Evolutionary conservation across 1,140 invertebrate genomes (phyloP).

Genomic region (Heliconius congener): DNA sequence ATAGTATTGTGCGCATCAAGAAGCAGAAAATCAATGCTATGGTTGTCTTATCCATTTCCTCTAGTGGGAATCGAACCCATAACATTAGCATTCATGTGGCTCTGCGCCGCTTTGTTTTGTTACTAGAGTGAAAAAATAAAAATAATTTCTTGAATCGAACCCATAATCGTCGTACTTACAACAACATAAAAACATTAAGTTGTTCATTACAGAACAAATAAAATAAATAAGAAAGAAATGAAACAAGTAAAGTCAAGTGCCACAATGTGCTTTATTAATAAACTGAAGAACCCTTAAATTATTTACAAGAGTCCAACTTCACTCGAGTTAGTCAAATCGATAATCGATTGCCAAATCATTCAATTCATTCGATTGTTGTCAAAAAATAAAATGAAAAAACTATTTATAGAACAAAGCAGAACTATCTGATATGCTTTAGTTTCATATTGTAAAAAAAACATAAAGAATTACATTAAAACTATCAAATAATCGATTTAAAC

Average conservation of each 20-base stretch:
- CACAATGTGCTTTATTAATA: conserved; percentile 71
- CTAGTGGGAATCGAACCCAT: no score
- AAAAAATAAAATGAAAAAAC: not conserved
- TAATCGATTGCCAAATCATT: conserved; percentile 17
- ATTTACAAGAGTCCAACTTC: conserved; percentile 50
- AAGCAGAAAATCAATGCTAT: no score
- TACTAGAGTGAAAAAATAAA: not conserved
- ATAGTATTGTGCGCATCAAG: no score
- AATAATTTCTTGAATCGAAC: not conserved
- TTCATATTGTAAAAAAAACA: not conserved
- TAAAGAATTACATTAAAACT: not conserved
- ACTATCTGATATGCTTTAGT: conserved; percentile 7
- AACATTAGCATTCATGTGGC: no score
- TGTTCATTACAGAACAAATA: not conserved
- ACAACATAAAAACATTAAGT: not conserved
- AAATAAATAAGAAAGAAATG: conserved; percentile 37
- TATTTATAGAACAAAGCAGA: not conserved
- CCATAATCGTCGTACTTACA: no score
- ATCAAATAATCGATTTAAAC: not conserved
- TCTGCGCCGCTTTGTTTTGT: not conserved
- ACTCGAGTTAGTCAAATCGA: conserved; percentile 20
- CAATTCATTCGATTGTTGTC: not conserved
- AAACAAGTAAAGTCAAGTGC: conserved; percentile 53
- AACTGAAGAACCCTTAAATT: conserved; percentile 55
- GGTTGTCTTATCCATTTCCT: no score